Percentiles rank a stretch among this genome's conserved stretches.
These are phyloP conservation scores for Macrotrachela quadricornifera DNA, from an alignment of 1,140 invertebrate species.

Conservation along the genomic window DNA sequence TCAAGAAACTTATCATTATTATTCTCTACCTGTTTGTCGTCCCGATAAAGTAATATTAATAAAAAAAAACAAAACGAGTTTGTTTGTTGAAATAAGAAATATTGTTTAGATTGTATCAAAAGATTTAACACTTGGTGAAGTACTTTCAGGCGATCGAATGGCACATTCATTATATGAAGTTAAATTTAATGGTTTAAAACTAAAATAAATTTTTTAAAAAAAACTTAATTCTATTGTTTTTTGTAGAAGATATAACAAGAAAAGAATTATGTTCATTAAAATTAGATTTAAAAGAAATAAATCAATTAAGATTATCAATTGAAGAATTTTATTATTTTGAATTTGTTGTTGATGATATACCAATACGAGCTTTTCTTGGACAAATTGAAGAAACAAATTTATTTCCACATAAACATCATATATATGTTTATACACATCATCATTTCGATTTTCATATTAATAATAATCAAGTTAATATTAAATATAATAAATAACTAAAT, in stretches of 20 bases:
- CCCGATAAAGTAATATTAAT: conserved; percentile 29
- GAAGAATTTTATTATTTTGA: conserved; percentile 39
- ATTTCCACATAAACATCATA: conserved; percentile 34
- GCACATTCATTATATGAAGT: conserved; percentile 34
- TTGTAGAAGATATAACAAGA: conserved; percentile 18
- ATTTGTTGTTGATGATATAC: conserved; percentile 36
- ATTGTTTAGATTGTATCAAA: conserved; percentile 32
- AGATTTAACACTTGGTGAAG: conserved; percentile 34
- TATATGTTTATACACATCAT: conserved; percentile 33
- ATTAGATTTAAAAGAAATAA: conserved; percentile 26
- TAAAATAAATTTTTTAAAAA: neutral
- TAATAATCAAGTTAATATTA: conserved; percentile 24
- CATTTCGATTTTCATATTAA: conserved; percentile 35
- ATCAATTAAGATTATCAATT: conserved; percentile 30
- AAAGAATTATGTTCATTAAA: conserved; percentile 30
- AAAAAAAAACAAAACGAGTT: neutral
- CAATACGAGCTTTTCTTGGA: conserved; percentile 34
- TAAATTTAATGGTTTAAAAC: conserved; percentile 29
- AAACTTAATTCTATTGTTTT: conserved; percentile 2
- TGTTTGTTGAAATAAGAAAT: neutral
- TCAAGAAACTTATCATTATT: conserved; percentile 39
- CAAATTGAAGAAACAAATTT: conserved; percentile 33
- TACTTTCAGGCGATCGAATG: conserved; percentile 37
- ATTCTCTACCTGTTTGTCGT: conserved; percentile 34
- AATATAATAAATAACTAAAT: neutral